These are phyloP conservation scores for Parthenolecanium corni DNA, from an alignment of 2,888 invertebrate species.

Conservation along the genomic window DNA sequence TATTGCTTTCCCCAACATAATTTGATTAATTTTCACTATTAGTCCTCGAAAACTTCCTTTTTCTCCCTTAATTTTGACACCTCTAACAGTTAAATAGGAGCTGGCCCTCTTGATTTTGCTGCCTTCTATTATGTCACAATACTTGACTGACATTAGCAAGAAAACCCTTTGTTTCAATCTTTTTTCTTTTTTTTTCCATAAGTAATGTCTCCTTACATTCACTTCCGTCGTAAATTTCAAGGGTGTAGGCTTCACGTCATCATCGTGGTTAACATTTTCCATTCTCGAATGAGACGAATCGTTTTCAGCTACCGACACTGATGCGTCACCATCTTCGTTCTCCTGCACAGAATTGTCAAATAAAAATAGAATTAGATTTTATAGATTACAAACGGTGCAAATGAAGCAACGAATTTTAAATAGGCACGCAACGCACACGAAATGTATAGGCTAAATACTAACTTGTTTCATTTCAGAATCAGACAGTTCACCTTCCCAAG, in stretches of 20 bases:
- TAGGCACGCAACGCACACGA: too few species aligned
- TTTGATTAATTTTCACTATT: too few species aligned
- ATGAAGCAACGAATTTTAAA: neutral
- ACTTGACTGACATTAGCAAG: too few species aligned
- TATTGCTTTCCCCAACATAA: too few species aligned
- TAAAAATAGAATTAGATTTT: too few species aligned
- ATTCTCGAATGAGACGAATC: conserved; percentile 12
- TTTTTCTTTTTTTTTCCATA: too few species aligned
- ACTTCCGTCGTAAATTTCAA: conserved; percentile 33
- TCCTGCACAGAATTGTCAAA: conserved; percentile 2
- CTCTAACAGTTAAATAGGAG: too few species aligned
- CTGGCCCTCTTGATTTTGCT: too few species aligned
- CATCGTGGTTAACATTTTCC: conserved; percentile 16
- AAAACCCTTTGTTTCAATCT: too few species aligned
- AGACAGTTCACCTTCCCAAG: conserved; percentile 86
- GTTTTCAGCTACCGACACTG: neutral
- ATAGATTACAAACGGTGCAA: neutral
- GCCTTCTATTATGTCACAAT: too few species aligned
- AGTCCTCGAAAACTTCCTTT: too few species aligned
- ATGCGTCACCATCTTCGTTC: conserved; percentile 14
- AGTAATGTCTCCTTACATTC: conserved; percentile 27
- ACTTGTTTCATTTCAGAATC: conserved; percentile 56
- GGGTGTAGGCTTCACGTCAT: conserved; percentile 34
- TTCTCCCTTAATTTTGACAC: too few species aligned
- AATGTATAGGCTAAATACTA: conserved; percentile 29